These are phyloP conservation scores for Mus minutoides DNA, from an alignment of 2,797 vertebrate species.

Conservation along the genomic window DNA sequence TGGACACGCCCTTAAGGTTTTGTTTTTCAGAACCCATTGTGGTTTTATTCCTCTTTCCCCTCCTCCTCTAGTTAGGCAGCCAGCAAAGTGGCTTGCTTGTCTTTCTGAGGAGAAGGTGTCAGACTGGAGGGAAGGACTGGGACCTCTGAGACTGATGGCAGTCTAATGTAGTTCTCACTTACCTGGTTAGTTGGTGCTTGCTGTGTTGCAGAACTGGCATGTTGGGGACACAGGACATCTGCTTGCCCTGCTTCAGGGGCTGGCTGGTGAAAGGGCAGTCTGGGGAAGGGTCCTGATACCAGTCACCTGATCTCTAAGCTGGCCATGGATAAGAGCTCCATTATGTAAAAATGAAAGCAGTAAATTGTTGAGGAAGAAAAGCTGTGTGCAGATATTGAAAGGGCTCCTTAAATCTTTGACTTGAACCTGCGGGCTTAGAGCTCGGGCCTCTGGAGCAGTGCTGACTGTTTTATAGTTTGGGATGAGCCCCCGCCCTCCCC, in stretches of 20 bases:
- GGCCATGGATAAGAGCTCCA: not conserved
- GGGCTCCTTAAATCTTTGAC: constrained; percentile 50
- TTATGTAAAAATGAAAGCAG: constrained; percentile 41
- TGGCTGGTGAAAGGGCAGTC: not conserved
- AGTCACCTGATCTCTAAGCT: not conserved
- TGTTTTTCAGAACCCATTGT: constrained; percentile 51
- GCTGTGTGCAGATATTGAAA: constrained; percentile 23
- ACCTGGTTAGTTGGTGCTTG: not conserved
- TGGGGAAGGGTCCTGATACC: not conserved
- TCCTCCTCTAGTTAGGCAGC: not conserved
- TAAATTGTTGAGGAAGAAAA: constrained; percentile 53
- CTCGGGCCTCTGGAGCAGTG: constrained; percentile 64
- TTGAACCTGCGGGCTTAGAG: constrained; percentile 45
- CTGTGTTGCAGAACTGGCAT: not conserved
- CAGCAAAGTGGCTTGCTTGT: not conserved
- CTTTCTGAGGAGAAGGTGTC: not conserved
- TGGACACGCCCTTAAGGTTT: constrained; percentile 9
- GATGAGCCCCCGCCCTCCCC: not conserved
- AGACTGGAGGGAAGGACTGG: not conserved
- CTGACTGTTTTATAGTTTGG: constrained; percentile 46
- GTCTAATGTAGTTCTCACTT: not conserved
- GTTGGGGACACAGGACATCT: not conserved
- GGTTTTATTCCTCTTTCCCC: constrained; percentile 14
- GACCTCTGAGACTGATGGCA: not conserved
- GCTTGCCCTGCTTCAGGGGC: not conserved